Base-by-base conservation (phyloP, 2,113 vertebrate species). In the Calyptomena viridis region DNA sequence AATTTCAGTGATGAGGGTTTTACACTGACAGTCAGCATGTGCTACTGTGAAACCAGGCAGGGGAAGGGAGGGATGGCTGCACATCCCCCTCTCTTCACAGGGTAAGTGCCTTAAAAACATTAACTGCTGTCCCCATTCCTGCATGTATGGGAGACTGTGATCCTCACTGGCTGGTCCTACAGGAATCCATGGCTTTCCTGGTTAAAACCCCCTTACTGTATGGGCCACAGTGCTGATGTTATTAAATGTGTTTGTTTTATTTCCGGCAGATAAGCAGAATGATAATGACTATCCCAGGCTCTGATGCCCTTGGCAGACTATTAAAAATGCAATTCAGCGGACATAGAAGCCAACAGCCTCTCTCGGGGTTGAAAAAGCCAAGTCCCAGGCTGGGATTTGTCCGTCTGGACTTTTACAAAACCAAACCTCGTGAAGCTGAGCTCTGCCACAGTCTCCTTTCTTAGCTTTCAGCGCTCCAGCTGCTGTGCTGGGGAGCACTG, bases 251-350 rank as follows among this genome's bases (percentile, higher is more conserved):
- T 90, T 96, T 93, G 20, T 60, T 87, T 94, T 91, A 78, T 67
- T 90, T 94, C 92, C 8, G 7, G 56, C 76, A 92, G 76, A 93
- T 92, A 95, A 96, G 87, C n/a, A 53, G 53, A 81, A 84, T 31
- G 52, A 90, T 64, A 89, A 37, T 28, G 33, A 8, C 64, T 78
- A 64, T 94, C 95, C 88, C 94, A 96, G 68, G 88, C 93, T 90
- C 92, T 47, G 25, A 31, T 86, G 93, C 76, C 92, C 93, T 96
- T 75, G 88, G 76, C 64, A 64, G 89, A 92, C 3, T 3, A 28
- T 30, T 81, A 3, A 89, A 92, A 91, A 55, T 16, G 47, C 47
- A 84, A 12, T 72, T 89, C 93, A 86, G 31, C 7, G 6, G 44
- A 59, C 11, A 7, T 0, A 47, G 40, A 77, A 84, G 60, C 68